phyloP scores from a whole-genome alignment of 2,888 invertebrate genomes.

The Plemyria rubiginata region DNA sequence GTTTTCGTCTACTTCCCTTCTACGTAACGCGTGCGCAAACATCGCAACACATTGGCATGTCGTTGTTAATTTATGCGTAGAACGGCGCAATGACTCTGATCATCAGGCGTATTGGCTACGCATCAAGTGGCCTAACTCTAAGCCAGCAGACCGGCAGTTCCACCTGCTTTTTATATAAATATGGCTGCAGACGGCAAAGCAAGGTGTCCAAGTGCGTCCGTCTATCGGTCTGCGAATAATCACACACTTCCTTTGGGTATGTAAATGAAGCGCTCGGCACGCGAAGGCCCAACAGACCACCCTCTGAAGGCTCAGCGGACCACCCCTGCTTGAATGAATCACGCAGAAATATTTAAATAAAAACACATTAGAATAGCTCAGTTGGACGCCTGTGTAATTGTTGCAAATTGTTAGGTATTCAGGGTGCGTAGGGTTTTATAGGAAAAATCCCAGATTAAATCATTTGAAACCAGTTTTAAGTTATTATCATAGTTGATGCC shows the following conservation, averaged over 20 bases:
- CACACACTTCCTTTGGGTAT: constrained; percentile 72
- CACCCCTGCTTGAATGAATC: constrained; percentile 23
- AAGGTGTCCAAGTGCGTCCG: constrained; percentile 54
- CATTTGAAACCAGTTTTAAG: too few species aligned
- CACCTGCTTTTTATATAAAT: constrained; percentile 6
- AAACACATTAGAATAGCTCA: constrained; percentile 10
- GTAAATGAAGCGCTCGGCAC: constrained; percentile 69
- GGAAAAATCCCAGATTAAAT: too few species aligned
- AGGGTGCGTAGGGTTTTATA: background rate
- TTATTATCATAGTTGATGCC: too few species aligned
- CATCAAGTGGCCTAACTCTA: background rate
- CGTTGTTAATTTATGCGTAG: too few species aligned
- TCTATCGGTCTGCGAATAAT: constrained; percentile 64
- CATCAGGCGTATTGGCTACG: too few species aligned
- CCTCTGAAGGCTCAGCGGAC: constrained; percentile 44
- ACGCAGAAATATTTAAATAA: constrained; percentile 9
- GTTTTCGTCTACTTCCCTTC: too few species aligned
- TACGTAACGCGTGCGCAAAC: too few species aligned
- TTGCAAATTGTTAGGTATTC: background rate
- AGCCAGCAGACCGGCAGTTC: background rate
- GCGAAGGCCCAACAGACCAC: constrained; percentile 54
- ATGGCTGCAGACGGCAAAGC: constrained; percentile 12
- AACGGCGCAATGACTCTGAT: too few species aligned
- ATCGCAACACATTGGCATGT: too few species aligned
- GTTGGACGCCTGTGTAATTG: constrained; percentile 2